A percentile compares a stretch with the other conserved stretches of the same genome.
Evolutionary conservation across 2,797 vertebrate genomes (phyloP).

Genomic region (Macroramphosus scolopax): DNA sequence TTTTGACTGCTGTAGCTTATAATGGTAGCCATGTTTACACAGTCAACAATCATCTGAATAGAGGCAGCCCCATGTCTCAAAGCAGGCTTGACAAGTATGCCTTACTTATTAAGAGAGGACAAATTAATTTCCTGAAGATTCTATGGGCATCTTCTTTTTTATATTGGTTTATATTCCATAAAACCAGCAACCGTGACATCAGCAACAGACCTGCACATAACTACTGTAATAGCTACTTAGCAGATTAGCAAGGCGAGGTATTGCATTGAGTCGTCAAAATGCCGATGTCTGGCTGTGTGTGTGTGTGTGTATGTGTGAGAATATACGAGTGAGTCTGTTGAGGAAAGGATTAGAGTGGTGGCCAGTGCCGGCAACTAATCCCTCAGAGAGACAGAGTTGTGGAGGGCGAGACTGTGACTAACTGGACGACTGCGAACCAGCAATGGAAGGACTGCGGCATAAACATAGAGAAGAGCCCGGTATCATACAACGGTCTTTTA

Average conservation of each 20-base stretch:
- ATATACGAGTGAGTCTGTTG: constrained; percentile 53
- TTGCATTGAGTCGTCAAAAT: constrained; percentile 28
- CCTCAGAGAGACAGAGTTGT: constrained; percentile 60
- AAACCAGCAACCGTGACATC: constrained; percentile 2
- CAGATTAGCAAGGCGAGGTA: constrained; percentile 56
- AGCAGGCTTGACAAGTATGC: constrained; percentile 42
- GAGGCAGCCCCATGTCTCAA: constrained; percentile 13
- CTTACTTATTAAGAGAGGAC: constrained; percentile 18
- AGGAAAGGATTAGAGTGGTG: constrained; percentile 65
- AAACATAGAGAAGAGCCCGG: constrained; percentile 2
- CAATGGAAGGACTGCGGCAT: constrained; percentile 11
- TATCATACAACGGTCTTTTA: constrained; percentile 11
- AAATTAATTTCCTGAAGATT: constrained; percentile 19
- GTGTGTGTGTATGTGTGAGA: constrained; percentile 28
- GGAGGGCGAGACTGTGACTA: constrained; percentile 62
- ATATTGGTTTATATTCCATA: not conserved
- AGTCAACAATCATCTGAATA: constrained; percentile 57
- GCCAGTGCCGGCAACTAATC: constrained; percentile 59
- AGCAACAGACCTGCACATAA: constrained; percentile 14
- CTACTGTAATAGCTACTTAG: constrained; percentile 50
- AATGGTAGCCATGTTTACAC: constrained; percentile 61
- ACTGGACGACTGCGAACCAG: constrained; percentile 38
- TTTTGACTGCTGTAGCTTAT: constrained; percentile 50
- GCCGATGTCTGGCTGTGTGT: constrained; percentile 28
- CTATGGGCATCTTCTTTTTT: not conserved